Evolutionary conservation across 2,797 vertebrate species (phyloP).

Genomic region (Clarias platycephalus): DNA sequence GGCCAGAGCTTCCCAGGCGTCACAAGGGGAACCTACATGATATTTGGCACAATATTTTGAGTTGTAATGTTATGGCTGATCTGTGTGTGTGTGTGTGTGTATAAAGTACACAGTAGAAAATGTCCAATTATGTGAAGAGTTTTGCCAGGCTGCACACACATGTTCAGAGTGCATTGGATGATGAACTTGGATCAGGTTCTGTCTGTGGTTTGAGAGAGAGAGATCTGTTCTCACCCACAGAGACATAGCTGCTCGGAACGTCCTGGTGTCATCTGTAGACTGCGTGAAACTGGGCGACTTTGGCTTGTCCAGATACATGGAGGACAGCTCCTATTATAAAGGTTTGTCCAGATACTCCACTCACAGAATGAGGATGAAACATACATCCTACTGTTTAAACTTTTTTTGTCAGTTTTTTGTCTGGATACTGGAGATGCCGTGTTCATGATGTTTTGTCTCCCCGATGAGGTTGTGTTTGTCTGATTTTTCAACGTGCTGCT

Average conservation of each 20-base stretch:
- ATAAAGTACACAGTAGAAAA: neutral
- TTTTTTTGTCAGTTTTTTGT: no score
- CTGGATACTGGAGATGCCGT: no score
- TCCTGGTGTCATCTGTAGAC: slow-evolving; percentile 90
- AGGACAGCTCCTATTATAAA: slow-evolving; percentile 99
- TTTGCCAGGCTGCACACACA: neutral
- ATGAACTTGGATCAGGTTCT: neutral
- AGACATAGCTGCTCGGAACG: slow-evolving; percentile 97
- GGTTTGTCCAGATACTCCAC: slow-evolving; percentile 66
- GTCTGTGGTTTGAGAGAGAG: neutral
- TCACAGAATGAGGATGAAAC: neutral
- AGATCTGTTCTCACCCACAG: slow-evolving; percentile 64
- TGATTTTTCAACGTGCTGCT: no score
- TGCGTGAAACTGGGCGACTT: slow-evolving; percentile 98
- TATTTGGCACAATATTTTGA: no score
- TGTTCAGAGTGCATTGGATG: neutral
- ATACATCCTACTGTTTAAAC: no score
- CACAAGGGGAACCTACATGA: no score
- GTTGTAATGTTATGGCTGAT: no score
- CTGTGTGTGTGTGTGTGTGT: no score
- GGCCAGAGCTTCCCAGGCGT: no score
- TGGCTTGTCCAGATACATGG: slow-evolving; percentile 96
- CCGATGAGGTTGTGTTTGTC: no score
- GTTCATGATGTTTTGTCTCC: no score
- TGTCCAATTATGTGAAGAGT: neutral